Evolutionary conservation across 2,113 vertebrate species (phyloP).

Genomic region (Trematomus loennbergii): DNA sequence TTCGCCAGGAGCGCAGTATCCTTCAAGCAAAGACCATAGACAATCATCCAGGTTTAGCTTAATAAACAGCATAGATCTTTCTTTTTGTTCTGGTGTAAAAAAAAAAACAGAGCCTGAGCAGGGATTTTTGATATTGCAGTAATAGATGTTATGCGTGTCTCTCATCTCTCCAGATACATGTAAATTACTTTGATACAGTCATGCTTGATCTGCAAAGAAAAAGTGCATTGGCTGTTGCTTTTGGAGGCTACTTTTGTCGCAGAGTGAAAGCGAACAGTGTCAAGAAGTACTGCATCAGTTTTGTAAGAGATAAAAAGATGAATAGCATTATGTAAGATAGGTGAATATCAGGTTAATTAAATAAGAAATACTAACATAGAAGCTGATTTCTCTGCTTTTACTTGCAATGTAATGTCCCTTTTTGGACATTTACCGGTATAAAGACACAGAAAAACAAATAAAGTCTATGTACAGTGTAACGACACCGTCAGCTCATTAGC

Average conservation of each 20-base stretch:
- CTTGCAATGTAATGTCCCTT: too few species aligned
- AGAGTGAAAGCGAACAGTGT: constrained; percentile 8
- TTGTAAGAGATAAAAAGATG: background rate
- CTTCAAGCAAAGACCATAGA: constrained; percentile 66
- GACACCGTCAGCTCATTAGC: constrained; percentile 52
- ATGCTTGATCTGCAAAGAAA: constrained; percentile 40
- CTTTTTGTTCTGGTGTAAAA: constrained; percentile 7
- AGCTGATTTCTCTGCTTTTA: background rate
- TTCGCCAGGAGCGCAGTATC: constrained; percentile 66
- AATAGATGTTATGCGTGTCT: constrained; percentile 20
- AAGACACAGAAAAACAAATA: background rate
- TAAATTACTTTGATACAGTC: constrained; percentile 51
- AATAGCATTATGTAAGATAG: too few species aligned
- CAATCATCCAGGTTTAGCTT: constrained; percentile 62
- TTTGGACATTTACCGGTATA: background rate
- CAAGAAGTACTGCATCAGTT: background rate
- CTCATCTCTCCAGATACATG: constrained; percentile 17
- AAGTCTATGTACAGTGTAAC: background rate
- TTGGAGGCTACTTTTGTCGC: constrained; percentile 18
- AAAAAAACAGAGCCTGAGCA: background rate
- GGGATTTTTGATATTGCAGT: background rate
- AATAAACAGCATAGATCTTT: constrained; percentile 48
- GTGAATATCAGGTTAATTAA: background rate
- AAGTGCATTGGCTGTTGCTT: constrained; percentile 22
- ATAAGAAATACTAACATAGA: background rate